These are phyloP conservation scores for Botia almorhae DNA, from an alignment of 2,797 vertebrate genomes.

Conservation along the genomic window DNA sequence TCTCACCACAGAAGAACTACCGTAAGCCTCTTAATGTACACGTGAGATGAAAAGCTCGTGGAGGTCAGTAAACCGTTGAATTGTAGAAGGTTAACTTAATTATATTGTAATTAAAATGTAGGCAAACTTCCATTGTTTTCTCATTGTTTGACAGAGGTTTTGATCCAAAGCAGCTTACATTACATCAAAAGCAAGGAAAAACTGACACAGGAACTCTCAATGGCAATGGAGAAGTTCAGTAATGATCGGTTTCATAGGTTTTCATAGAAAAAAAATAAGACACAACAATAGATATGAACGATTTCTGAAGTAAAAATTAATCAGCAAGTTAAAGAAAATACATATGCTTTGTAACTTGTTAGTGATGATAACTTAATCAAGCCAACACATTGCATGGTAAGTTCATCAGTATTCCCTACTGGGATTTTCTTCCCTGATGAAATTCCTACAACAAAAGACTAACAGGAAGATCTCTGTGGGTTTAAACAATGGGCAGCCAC, in stretches of 20 bases:
- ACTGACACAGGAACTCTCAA: too few species aligned
- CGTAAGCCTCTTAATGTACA: not conserved
- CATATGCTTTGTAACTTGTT: slow-evolving; percentile 12
- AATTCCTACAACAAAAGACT: slow-evolving; percentile 47
- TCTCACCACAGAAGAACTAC: slow-evolving; percentile 1
- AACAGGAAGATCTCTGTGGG: slow-evolving; percentile 53
- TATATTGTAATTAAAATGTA: not conserved
- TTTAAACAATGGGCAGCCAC: slow-evolving; percentile 54
- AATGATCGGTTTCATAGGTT: not conserved
- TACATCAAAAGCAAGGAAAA: not conserved
- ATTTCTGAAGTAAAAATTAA: not conserved
- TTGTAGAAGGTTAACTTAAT: too few species aligned
- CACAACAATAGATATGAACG: not conserved
- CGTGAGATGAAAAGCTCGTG: not conserved
- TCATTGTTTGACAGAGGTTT: not conserved
- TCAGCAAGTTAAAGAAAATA: not conserved
- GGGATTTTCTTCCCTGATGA: slow-evolving; percentile 52
- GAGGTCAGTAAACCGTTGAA: too few species aligned
- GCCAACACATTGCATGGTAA: slow-evolving; percentile 54
- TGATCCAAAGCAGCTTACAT: not conserved
- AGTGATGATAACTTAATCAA: slow-evolving; percentile 45
- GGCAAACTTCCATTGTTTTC: not conserved
- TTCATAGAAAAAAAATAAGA: not conserved
- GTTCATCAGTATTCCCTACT: slow-evolving; percentile 55
- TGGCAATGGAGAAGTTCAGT: too few species aligned